Conservation (phyloP, 2,113 vertebrate genomes). For the Plotosus lineatus region DNA sequence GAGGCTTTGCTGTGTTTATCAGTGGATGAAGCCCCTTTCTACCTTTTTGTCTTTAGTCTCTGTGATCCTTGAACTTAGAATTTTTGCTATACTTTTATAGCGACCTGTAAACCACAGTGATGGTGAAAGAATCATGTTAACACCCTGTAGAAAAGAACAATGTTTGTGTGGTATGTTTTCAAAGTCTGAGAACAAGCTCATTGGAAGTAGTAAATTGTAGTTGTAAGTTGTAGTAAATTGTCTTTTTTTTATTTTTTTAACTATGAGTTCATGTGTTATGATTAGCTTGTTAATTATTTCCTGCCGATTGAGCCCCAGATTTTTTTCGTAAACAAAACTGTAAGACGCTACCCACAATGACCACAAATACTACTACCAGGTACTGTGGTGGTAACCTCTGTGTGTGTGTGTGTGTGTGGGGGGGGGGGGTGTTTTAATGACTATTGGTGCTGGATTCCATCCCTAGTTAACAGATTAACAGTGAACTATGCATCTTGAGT, state of each 20-base stretch:
- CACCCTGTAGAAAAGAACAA: no score
- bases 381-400: no score
- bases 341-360: conserved; percentile 12
- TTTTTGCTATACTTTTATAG: neutral
- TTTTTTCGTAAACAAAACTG: conserved; percentile 29
- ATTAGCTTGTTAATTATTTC: no score
- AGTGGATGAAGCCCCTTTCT: conserved; percentile 13
- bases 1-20: conserved; percentile 38
- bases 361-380: no score
- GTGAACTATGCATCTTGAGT: conserved; percentile 4
- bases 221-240: neutral
- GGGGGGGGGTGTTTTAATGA: no score
- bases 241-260: neutral
- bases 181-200: conserved; percentile 7
- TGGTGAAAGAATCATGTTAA: no score
- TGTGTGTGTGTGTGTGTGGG: no score
- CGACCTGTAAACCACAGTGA: no score
- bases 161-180: conserved; percentile 33
- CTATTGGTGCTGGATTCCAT: no score
- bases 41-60: no score
- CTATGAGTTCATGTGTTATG: conserved; percentile 39
- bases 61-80: neutral
- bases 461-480: no score
- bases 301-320: conserved; percentile 16
- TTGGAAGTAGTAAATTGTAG: conserved; percentile 11